Conservation (phyloP, 2,113 vertebrate genomes). For the Hydrolagus affinis region DNA sequence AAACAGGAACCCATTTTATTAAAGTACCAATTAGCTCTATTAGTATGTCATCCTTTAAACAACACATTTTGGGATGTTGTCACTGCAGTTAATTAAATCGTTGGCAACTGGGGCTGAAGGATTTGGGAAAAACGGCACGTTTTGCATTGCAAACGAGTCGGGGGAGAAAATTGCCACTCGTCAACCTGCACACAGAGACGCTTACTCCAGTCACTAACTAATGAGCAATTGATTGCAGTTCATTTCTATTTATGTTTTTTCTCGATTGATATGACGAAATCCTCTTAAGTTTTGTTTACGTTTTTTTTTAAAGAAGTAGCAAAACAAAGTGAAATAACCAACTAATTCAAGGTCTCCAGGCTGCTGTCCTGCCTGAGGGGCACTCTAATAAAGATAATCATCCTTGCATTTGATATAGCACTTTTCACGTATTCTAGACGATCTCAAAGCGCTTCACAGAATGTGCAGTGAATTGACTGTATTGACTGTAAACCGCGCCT, state of each 20-base stretch:
- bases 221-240: neutral
- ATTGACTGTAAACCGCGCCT: too few relatives aligned
- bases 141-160: neutral
- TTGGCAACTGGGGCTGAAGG: neutral
- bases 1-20: neutral
- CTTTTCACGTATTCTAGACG: too few relatives aligned
- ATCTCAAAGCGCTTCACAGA: too few relatives aligned
- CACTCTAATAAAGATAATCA: too few relatives aligned
- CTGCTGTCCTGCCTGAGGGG: too few relatives aligned
- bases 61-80: neutral
- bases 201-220: too few relatives aligned
- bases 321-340: too few relatives aligned
- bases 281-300: neutral
- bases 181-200: neutral
- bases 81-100: neutral
- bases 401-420: too few relatives aligned
- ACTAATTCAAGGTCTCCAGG: too few relatives aligned
- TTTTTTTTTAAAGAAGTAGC: too few relatives aligned
- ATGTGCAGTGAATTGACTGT: too few relatives aligned
- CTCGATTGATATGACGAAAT: neutral
- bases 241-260: neutral
- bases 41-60: neutral
- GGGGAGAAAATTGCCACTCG: too few relatives aligned
- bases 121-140: neutral
- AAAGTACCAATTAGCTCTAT: constrained; percentile 13